Evolutionary conservation across 2,797 vertebrate species (phyloP), one percentile per base, ranked within the genome.

Genomic region (Xyrichtys novacula): DNA sequence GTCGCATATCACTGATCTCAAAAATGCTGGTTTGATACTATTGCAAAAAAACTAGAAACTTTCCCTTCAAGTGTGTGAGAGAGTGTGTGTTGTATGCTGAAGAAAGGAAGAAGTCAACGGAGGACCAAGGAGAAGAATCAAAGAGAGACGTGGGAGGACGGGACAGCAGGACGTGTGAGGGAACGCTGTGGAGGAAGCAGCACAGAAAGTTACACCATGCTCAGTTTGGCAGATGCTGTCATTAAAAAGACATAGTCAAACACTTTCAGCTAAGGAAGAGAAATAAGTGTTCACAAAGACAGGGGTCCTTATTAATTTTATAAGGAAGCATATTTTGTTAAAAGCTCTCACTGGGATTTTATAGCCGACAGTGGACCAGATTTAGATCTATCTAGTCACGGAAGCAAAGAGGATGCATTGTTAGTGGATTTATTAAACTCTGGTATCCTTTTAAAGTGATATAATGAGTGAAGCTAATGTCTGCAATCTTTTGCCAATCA

Each of bases 211-310:
- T 25, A 52, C 29, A 28, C 5, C 19, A 19, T 46, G 59, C 47
- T 44, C 58, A 44, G 60, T 53, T 17, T 46, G 69, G 52, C 47
- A 54, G 55, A 47, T 25, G 60, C 39, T 38, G 39, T 48, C 65
- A 58, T 72, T 68, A 78, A 67, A 67, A 47, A 74, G 54, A 68
- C 40, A 53, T 20, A 59, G 56, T 55, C 42, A 50, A 61, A 74
- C 54, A 75, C 63, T 34, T 60, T 31, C 67, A 72, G 67, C 56
- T 56, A 59, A 49, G 73, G 32, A 57, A 43, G 67, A 25, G 52
- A 14, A 59, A 38, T 67, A 7, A 44, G 15, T 19, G 65, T 78
- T 69, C 53, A 47, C 67, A 63, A 61, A 48, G 16, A 70, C 31
- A 39, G 6, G 49, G 59, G 19, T 64, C 55, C 40, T 49, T 46